Percentiles rank a stretch among this genome's conserved stretches.
Conservation (phyloP, 2,888 invertebrate genomes). For the Heliothis peltigera region DNA sequence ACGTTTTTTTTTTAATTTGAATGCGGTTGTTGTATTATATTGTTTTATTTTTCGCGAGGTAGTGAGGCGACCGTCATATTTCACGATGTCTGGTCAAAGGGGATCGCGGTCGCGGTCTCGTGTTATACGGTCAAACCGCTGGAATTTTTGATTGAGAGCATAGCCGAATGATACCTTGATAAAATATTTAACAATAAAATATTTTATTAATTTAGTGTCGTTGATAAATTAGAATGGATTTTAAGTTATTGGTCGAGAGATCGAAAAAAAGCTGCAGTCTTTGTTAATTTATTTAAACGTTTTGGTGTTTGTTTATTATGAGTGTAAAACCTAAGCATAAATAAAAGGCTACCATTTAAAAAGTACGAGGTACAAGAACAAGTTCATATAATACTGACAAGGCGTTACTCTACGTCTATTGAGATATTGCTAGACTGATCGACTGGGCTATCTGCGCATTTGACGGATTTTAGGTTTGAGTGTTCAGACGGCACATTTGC, state of each 20-base stretch:
- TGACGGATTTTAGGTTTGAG: too few species aligned
- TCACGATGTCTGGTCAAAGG: constrained; percentile 78
- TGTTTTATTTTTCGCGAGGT: constrained; percentile 76
- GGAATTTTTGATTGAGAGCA: constrained; percentile 64
- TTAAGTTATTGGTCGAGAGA: constrained; percentile 23
- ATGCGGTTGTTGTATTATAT: constrained; percentile 67
- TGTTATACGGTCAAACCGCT: constrained; percentile 63
- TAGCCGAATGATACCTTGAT: constrained; percentile 53
- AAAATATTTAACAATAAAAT: constrained; percentile 51
- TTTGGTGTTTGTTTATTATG: neutral
- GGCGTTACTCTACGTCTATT: too few species aligned
- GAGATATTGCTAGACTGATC: too few species aligned
- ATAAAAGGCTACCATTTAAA: too few species aligned
- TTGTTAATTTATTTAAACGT: neutral
- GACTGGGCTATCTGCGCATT: too few species aligned
- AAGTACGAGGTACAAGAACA: too few species aligned
- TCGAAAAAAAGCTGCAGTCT: neutral
- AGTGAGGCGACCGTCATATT: constrained; percentile 80
- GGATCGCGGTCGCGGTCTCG: constrained; percentile 72
- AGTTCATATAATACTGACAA: too few species aligned
- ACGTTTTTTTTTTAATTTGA: constrained; percentile 61
- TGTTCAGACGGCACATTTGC: too few species aligned
- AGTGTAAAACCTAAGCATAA: too few species aligned
- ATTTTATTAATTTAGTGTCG: constrained; percentile 46
- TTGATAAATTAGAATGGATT: constrained; percentile 40